These are phyloP conservation scores for Leptonema lineaticorne DNA, from an alignment of 1,140 invertebrate genomes.

Conservation along the genomic window DNA sequence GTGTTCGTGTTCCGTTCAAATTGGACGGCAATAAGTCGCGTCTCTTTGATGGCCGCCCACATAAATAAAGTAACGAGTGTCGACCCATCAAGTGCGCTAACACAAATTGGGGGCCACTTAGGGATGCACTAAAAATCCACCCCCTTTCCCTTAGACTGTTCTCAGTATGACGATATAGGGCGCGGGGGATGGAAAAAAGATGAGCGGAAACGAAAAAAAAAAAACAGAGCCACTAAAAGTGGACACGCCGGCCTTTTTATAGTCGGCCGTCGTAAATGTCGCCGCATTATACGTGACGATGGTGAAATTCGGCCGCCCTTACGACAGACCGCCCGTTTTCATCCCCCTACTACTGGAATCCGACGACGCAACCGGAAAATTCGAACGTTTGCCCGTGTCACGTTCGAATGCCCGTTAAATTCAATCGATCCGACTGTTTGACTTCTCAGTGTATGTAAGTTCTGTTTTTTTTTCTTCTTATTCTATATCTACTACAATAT, in stretches of 20 bases:
- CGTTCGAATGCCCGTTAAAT: no score
- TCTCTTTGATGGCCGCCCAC: not conserved
- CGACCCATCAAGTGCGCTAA: slow-evolving; percentile 12
- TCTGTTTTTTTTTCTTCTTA: no score
- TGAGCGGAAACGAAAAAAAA: no score
- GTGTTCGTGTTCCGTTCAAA: not conserved
- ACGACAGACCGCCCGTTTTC: not conserved
- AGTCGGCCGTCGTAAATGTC: slow-evolving; percentile 30
- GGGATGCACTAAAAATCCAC: no score
- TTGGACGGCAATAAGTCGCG: not conserved
- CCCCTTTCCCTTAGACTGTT: no score
- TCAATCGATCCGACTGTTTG: no score
- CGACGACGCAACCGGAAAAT: no score
- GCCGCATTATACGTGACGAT: slow-evolving; percentile 30
- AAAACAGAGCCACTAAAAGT: slow-evolving; percentile 11
- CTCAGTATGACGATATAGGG: no score
- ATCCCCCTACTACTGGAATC: not conserved
- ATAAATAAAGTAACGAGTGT: slow-evolving; percentile 35
- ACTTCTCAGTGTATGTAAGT: no score
- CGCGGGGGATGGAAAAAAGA: no score
- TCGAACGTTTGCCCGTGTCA: no score
- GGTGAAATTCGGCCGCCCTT: not conserved
- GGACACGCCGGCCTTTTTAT: slow-evolving; percentile 25
- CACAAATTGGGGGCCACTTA: slow-evolving; percentile 32
- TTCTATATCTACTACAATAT: no score